Conservation (phyloP, 2,113 vertebrate species). For the Cololabis saira region DNA sequence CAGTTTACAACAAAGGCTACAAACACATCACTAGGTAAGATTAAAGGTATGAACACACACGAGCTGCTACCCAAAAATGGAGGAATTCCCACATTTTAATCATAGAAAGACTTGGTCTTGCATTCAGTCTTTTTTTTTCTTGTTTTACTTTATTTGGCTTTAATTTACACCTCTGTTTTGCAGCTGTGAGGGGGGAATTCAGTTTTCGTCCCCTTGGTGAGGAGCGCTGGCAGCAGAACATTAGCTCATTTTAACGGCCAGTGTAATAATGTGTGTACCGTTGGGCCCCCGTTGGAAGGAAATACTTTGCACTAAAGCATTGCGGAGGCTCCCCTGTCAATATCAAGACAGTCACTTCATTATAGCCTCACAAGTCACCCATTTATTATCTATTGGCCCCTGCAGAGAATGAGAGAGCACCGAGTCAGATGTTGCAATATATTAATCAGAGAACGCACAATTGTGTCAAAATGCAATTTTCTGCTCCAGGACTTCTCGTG, state of each 20-base stretch:
- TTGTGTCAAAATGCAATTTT: slow-evolving; percentile 72
- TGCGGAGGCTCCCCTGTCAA: slow-evolving; percentile 69
- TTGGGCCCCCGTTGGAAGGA: slow-evolving; percentile 64
- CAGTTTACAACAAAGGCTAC: neutral
- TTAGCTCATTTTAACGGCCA: slow-evolving; percentile 79
- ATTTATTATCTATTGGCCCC: slow-evolving; percentile 67
- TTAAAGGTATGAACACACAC: slow-evolving; percentile 15
- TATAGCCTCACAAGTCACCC: slow-evolving; percentile 72
- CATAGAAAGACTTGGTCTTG: slow-evolving; percentile 22
- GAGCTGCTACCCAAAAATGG: slow-evolving; percentile 19
- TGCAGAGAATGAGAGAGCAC: slow-evolving; percentile 37
- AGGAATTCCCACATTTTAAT: slow-evolving; percentile 49
- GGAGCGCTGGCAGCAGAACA: slow-evolving; percentile 60
- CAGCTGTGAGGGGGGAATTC: slow-evolving; percentile 75
- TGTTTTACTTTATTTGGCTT: slow-evolving; percentile 53
- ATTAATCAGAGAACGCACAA: slow-evolving; percentile 62
- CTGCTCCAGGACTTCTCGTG: slow-evolving; percentile 26
- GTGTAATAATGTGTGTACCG: slow-evolving; percentile 74
- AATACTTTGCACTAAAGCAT: slow-evolving; percentile 52
- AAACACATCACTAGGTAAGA: slow-evolving; percentile 24
- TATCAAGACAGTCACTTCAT: slow-evolving; percentile 75
- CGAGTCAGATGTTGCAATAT: slow-evolving; percentile 54
- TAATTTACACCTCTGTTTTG: slow-evolving; percentile 82
- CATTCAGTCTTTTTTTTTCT: slow-evolving; percentile 18
- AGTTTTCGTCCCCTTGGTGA: slow-evolving; percentile 62